phyloP scores from a whole-genome alignment of 2,797 vertebrate species.

The Mus caroli region DNA sequence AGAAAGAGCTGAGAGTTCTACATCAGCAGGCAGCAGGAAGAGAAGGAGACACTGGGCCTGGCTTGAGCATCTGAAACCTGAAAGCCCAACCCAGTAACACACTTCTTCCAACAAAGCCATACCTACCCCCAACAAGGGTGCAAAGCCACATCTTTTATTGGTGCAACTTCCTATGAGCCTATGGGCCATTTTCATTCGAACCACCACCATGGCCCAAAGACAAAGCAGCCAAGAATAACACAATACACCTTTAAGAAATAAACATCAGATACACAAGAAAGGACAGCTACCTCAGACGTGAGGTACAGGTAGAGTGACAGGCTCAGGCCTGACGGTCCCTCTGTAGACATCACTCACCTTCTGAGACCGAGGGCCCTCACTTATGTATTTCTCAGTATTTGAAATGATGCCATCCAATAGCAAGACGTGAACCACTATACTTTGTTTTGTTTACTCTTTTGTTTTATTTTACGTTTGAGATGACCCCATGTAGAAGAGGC shows the following conservation, averaged over 20 bases:
- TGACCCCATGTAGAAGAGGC: no score
- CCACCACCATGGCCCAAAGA: background rate
- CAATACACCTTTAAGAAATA: constrained; percentile 56
- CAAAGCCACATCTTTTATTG: background rate
- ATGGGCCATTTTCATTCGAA: background rate
- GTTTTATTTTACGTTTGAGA: background rate
- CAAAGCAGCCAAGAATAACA: constrained; percentile 31
- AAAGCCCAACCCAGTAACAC: background rate
- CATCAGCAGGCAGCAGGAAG: background rate
- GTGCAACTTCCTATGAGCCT: background rate
- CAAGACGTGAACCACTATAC: background rate
- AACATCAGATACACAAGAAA: background rate
- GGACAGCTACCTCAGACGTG: background rate
- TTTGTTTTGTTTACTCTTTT: background rate
- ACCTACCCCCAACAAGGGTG: background rate
- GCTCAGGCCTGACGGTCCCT: background rate
- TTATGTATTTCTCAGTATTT: constrained; percentile 11
- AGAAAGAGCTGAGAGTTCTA: no score
- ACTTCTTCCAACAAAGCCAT: background rate
- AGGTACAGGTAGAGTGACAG: background rate
- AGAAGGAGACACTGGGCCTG: background rate
- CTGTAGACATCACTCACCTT: background rate
- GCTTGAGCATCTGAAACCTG: background rate
- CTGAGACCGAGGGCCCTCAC: background rate
- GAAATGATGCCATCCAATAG: background rate